Base-by-base conservation (phyloP, 2,888 invertebrate species). In the Orchesella flavescens region DNA sequence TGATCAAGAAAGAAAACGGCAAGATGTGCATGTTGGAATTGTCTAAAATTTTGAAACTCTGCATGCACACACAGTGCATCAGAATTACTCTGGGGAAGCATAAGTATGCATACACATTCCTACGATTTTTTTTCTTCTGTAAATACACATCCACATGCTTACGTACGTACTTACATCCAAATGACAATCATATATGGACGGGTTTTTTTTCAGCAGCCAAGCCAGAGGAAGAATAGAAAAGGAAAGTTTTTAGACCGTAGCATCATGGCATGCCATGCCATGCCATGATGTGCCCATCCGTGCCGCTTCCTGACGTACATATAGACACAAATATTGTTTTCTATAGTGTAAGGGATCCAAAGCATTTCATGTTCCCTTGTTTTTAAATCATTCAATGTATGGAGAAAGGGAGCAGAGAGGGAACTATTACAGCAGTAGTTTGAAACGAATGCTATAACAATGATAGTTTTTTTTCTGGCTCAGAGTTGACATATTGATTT, bases 401-500 rank as follows among this genome's bases (percentile, higher is more conserved):
- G 19, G n/a, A 59, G 59, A 59, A 21, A 59, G 10, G 17, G 21
- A 21, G 17, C 3, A 21, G 17, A 59, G 4, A 13, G 17, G 21
- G 17, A 3, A 17, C 21, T 21, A 59, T 59, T 34, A 34, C 34
- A 34, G 59, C 4, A 17, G 59, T 10, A n/a, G 57, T 57, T 9
- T 13, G 57, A 9, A 53, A 3, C 13, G 53, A n/a, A 17, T 4
- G 53, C 57, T 34, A 43, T 55, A 68, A 77, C 66, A 77, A 77
- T 77, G 68, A 49, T 57, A 74, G 44, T 69, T 69, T 69, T 81
- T 13, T 53, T 73, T 34, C 66, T 69, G 55, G 75, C 63, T 74
- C 75, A 75, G 53, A 81, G 24, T 75, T 81, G 75, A 69, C 81
- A 81, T 69, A 81, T 81, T 81, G 75, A 81, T 75, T 81, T 81